phyloP scores from a whole-genome alignment of 2,113 vertebrate genomes.

The Chauna torquata region DNA sequence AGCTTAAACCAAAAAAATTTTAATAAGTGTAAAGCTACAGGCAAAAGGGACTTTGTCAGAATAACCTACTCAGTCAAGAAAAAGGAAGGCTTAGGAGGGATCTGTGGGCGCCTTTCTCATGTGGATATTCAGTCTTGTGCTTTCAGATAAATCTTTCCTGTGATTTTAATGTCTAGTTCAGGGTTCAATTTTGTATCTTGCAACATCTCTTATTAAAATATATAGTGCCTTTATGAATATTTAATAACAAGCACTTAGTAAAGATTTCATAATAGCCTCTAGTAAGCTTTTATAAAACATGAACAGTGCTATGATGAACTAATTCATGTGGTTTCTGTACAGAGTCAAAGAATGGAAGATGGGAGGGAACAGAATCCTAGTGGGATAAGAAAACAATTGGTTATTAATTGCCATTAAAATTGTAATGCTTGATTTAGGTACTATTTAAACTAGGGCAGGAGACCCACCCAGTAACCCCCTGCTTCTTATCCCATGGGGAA shows the following conservation, averaged over 20 bases:
- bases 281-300: slow-evolving; percentile 63
- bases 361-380: background rate
- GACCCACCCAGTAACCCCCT: background rate
- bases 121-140: background rate
- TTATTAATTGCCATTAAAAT: slow-evolving; percentile 52
- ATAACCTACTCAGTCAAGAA: background rate
- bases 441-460: background rate
- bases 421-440: background rate
- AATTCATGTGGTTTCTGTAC: slow-evolving; percentile 16
- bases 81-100: background rate
- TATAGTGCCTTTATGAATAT: slow-evolving; percentile 73
- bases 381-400: background rate
- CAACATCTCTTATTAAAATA: slow-evolving; percentile 70
- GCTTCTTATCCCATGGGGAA: background rate
- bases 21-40: background rate
- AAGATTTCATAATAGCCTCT: slow-evolving; percentile 65
- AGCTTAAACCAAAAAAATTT: background rate
- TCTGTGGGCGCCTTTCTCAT: background rate
- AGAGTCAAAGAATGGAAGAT: background rate
- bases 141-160: background rate
- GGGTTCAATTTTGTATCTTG: slow-evolving; percentile 31
- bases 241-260: slow-evolving; percentile 67
- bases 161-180: background rate
- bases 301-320: slow-evolving; percentile 33
- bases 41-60: background rate